Percentiles rank a stretch among this genome's conserved stretches.
Conservation (phyloP, 2,113 vertebrate species). For the Proterorhinus semilunaris region DNA sequence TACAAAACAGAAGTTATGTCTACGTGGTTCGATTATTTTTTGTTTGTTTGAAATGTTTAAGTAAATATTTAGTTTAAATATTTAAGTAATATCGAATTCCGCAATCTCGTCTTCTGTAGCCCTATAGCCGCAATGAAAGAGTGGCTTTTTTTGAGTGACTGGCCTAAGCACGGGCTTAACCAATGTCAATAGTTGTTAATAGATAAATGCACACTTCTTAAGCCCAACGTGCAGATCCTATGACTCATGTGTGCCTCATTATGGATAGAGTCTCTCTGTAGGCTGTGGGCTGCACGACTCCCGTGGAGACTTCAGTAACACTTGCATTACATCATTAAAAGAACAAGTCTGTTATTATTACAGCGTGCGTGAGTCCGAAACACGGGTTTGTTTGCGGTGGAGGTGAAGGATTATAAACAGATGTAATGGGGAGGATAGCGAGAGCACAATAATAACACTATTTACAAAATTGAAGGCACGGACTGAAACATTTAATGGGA, state of each 20-base stretch:
- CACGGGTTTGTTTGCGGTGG: not conserved
- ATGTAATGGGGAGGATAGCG: not conserved
- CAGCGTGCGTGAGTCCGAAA: not conserved
- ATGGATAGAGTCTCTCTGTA: constrained; percentile 17
- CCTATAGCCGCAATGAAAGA: not conserved
- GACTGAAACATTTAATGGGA: not conserved
- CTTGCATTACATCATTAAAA: constrained; percentile 10
- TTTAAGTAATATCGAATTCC: no score
- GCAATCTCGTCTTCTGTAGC: no score
- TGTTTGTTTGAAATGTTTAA: no score
- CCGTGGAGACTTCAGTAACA: constrained; percentile 10
- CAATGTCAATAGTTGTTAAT: constrained; percentile 1
- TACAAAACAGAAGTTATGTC: no score
- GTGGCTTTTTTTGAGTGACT: constrained; percentile 7
- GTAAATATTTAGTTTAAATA: no score
- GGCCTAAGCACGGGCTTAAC: constrained; percentile 7
- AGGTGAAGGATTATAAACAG: not conserved
- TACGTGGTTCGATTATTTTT: no score
- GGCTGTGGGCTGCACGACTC: constrained; percentile 22
- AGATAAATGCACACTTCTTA: not conserved
- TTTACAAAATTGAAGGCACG: not conserved
- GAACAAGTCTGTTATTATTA: not conserved
- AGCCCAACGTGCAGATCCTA: not conserved
- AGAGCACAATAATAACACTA: not conserved
- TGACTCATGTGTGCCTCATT: constrained; percentile 34